Percentiles rank a stretch among this genome's conserved stretches.
Conservation (phyloP, 2,888 invertebrate species). For the Spicauda simplicius region DNA sequence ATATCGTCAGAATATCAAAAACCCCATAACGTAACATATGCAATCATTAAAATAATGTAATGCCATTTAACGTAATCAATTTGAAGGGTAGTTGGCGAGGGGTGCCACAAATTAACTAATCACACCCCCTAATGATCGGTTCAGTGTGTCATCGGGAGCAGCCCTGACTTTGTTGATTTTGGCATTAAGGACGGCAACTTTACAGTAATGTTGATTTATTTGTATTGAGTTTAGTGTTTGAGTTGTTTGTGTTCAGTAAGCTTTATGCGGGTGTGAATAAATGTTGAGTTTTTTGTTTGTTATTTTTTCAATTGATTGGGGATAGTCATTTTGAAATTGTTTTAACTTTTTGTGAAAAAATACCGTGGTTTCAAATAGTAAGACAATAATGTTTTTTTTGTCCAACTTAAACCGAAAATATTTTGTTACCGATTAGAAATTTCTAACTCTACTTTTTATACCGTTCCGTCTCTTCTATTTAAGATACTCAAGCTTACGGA, state of each 20-base stretch:
- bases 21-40: constrained; percentile 68
- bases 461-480: too few relatives aligned
- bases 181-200: constrained; percentile 46
- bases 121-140: constrained; percentile 67
- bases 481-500: too few relatives aligned
- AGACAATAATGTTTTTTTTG: too few relatives aligned
- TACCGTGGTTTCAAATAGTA: too few relatives aligned
- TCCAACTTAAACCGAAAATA: too few relatives aligned
- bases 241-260: not conserved
- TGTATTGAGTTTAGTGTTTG: constrained; percentile 11
- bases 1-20: constrained; percentile 27
- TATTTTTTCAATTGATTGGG: too few relatives aligned
- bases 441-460: too few relatives aligned
- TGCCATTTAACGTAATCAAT: constrained; percentile 80
- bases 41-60: constrained; percentile 76
- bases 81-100: constrained; percentile 48
- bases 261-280: constrained; percentile 48
- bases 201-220: constrained; percentile 17
- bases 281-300: constrained; percentile 52
- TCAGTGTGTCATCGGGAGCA: constrained; percentile 51
- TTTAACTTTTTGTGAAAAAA: too few relatives aligned
- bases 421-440: too few relatives aligned
- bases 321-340: too few relatives aligned
- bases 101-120: constrained; percentile 71
- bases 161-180: constrained; percentile 43